Percentiles rank a stretch among this genome's conserved stretches.
phyloP scores from a whole-genome alignment of 2,888 invertebrate genomes.

The Branchellion lobata region DNA sequence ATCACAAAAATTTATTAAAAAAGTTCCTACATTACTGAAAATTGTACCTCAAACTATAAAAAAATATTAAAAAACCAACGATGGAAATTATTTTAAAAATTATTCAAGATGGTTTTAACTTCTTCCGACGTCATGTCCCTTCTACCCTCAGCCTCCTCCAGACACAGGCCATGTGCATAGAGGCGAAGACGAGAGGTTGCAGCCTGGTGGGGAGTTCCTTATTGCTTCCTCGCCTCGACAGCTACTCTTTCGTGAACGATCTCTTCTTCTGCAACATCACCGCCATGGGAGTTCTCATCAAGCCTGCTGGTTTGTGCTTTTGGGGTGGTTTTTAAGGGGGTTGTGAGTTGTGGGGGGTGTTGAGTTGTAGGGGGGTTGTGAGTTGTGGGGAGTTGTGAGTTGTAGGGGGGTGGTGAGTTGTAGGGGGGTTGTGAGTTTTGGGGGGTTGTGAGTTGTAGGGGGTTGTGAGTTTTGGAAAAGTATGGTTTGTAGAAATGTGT shows the following conservation, averaged over 20 bases:
- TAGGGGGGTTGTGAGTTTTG: too few relatives aligned
- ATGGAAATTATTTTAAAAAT: too few relatives aligned
- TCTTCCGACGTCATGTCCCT: too few relatives aligned
- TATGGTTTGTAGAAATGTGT: too few relatives aligned
- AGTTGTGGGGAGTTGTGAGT: too few relatives aligned
- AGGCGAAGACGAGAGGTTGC: neutral
- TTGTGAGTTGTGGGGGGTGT: neutral
- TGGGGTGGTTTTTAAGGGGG: neutral
- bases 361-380: neutral
- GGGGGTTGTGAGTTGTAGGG: neutral
- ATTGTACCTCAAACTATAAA: too few relatives aligned
- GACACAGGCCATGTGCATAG: slow-evolving; percentile 16
- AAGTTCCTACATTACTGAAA: too few relatives aligned
- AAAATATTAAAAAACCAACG: too few relatives aligned
- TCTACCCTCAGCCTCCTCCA: slow-evolving; percentile 5
- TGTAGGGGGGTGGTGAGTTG: neutral
- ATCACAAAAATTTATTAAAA: too few relatives aligned
- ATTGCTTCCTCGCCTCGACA: slow-evolving; percentile 11
- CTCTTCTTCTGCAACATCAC: slow-evolving; percentile 28
- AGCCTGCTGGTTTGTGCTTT: neutral
- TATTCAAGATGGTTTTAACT: too few relatives aligned
- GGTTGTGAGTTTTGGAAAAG: neutral
- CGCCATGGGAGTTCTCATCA: slow-evolving; percentile 1
- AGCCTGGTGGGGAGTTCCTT: neutral
- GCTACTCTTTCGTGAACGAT: slow-evolving; percentile 24